A percentile compares a stretch with the other conserved stretches of the same genome.
Conservation (phyloP, 2,113 vertebrate genomes). For the Plecotus auritus region DNA sequence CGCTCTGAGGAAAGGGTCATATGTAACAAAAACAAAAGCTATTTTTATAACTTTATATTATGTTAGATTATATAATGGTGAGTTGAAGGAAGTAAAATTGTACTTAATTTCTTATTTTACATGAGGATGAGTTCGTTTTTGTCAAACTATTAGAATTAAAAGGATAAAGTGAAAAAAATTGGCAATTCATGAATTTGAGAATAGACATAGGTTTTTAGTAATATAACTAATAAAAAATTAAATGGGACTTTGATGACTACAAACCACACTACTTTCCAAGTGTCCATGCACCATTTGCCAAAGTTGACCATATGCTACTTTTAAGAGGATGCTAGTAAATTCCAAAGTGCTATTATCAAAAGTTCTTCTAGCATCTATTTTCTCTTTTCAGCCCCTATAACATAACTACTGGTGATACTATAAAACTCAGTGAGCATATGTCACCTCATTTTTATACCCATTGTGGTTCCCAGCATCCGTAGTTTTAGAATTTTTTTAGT, state of each 20-base stretch:
- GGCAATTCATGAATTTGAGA: constrained; percentile 24
- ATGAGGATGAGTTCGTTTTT: not conserved
- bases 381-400: not conserved
- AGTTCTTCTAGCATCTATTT: not conserved
- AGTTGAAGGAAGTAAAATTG: not conserved
- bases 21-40: not conserved
- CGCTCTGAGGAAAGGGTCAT: not conserved
- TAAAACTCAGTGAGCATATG: not conserved
- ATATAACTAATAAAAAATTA: constrained; percentile 10
- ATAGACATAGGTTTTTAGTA: constrained; percentile 8
- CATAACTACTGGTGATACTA: not conserved
- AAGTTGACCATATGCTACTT: not conserved
- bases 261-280: not conserved
- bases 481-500: not conserved
- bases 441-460: not conserved
- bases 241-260: not conserved
- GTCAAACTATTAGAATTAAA: not conserved
- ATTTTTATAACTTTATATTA: not conserved
- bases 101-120: not conserved
- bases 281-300: not conserved
- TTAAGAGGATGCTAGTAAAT: constrained; percentile 30
- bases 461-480: not conserved
- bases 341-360: not conserved
- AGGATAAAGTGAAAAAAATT: not conserved
- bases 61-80: not conserved